Conservation (phyloP, 2,888 invertebrate species). For the Allolobophora icterica region DNA sequence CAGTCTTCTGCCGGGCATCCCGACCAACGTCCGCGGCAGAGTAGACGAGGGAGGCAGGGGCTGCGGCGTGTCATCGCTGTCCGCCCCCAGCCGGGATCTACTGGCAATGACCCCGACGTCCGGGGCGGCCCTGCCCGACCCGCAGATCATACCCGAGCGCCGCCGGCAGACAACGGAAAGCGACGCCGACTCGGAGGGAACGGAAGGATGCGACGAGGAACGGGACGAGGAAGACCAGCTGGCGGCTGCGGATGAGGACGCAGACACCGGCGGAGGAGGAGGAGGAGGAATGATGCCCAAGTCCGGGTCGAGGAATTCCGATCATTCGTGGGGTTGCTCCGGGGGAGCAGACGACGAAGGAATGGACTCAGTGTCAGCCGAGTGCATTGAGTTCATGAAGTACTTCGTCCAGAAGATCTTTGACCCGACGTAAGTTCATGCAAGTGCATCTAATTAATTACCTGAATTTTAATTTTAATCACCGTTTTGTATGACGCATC, state of each 20-base stretch:
- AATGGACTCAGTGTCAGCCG: slow-evolving; percentile 41
- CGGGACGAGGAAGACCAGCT: slow-evolving; percentile 34
- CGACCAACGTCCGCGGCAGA: slow-evolving; percentile 32
- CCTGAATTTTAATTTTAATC: not conserved
- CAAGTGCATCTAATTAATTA: not conserved
- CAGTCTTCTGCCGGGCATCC: slow-evolving; percentile 34
- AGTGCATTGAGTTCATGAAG: slow-evolving; percentile 68
- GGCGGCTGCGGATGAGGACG: slow-evolving; percentile 24
- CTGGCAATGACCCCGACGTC: slow-evolving; percentile 47
- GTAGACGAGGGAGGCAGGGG: not conserved
- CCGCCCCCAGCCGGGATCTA: slow-evolving; percentile 37
- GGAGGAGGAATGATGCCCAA: slow-evolving; percentile 34
- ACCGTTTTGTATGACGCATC: too few species aligned
- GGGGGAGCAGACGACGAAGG: slow-evolving; percentile 35
- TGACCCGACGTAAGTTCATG: slow-evolving; percentile 63
- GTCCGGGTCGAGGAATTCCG: slow-evolving; percentile 44
- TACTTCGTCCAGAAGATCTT: slow-evolving; percentile 74
- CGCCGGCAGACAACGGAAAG: slow-evolving; percentile 33
- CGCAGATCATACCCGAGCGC: slow-evolving; percentile 35
- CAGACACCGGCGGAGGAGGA: slow-evolving; percentile 33
- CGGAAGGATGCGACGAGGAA: slow-evolving; percentile 49
- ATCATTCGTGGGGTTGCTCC: slow-evolving; percentile 42
- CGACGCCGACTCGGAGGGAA: slow-evolving; percentile 46
- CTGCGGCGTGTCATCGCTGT: not conserved
- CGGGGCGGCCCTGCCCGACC: slow-evolving; percentile 44